These are phyloP conservation scores for Parnassius mnemosyne DNA, from an alignment of 2,888 invertebrate species.

Conservation along the genomic window DNA sequence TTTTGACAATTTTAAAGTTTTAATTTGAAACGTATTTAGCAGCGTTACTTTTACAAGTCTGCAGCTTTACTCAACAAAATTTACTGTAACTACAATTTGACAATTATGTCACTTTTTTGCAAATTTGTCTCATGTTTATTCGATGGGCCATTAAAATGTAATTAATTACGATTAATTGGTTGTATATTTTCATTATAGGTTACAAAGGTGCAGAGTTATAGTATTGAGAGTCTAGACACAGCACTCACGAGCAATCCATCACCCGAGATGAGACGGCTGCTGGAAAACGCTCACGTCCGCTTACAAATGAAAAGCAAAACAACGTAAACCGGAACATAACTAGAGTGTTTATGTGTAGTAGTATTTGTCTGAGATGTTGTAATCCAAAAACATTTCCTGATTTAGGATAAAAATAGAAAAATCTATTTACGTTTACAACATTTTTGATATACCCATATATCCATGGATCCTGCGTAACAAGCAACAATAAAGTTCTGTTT, in stretches of 20 bases:
- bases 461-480: no score
- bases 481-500: no score
- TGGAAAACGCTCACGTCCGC: constrained; percentile 24
- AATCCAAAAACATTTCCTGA: not conserved
- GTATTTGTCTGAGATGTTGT: constrained; percentile 10
- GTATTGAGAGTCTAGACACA: constrained; percentile 51
- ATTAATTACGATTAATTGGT: constrained; percentile 2
- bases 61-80: no score
- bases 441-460: no score
- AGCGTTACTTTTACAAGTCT: no score
- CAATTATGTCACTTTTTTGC: no score
- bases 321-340: constrained; percentile 46
- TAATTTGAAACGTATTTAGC: no score
- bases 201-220: constrained; percentile 19
- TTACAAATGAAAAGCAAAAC: constrained; percentile 30
- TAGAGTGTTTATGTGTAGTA: constrained; percentile 41
- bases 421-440: no score
- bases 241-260: constrained; percentile 51
- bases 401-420: no score
- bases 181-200: constrained; percentile 28
- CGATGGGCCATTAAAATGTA: not conserved
- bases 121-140: no score
- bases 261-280: constrained; percentile 51
- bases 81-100: no score
- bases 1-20: no score